Conservation (phyloP, 2,797 vertebrate species). For the Mareca penelope region DNA sequence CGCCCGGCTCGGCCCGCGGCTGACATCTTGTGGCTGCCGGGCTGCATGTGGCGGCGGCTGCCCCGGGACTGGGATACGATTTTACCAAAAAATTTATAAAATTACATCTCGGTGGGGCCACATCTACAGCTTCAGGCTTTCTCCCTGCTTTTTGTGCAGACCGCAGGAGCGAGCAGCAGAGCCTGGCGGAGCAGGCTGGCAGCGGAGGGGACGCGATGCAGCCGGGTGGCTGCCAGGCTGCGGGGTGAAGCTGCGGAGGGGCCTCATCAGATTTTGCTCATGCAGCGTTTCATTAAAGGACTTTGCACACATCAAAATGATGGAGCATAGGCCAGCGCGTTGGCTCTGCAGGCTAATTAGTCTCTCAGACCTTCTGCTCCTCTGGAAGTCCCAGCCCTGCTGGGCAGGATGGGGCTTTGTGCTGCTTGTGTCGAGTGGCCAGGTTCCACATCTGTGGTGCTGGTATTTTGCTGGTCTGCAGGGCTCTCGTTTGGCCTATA, state of each 20-base stretch:
- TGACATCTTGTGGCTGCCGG: slow-evolving; percentile 69
- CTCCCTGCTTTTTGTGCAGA: neutral
- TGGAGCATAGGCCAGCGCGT: slow-evolving; percentile 49
- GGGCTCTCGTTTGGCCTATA: slow-evolving; percentile 74
- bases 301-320: slow-evolving; percentile 61
- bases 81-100: neutral
- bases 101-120: neutral
- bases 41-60: neutral
- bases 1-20: slow-evolving; percentile 42
- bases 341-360: slow-evolving; percentile 73
- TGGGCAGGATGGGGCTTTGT: slow-evolving; percentile 43
- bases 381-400: slow-evolving; percentile 72
- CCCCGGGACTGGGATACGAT: no score
- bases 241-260: slow-evolving; percentile 28
- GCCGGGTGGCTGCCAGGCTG: slow-evolving; percentile 68
- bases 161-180: slow-evolving; percentile 1
- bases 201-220: neutral
- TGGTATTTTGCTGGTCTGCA: slow-evolving; percentile 61
- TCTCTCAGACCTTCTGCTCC: slow-evolving; percentile 78
- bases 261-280: slow-evolving; percentile 33
- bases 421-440: slow-evolving; percentile 63
- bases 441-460: slow-evolving; percentile 71
- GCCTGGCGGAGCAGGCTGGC: slow-evolving; percentile 62
- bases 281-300: slow-evolving; percentile 52
- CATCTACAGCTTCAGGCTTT: neutral